A percentile compares a stretch with the other conserved stretches of the same genome.
Evolutionary conservation across 2,888 invertebrate genomes (phyloP).

Genomic region (Cataglyphis albicans): DNA sequence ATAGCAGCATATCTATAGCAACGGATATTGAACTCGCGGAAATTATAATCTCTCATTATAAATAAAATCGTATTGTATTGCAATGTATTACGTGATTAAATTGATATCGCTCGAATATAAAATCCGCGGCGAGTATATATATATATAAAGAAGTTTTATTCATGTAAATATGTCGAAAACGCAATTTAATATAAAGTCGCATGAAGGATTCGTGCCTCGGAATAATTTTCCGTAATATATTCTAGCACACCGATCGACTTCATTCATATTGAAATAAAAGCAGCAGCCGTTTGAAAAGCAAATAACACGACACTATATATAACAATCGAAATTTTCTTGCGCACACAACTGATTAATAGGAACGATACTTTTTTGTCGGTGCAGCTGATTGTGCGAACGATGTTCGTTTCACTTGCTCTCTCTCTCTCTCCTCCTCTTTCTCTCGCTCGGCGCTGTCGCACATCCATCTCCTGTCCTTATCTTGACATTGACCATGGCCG

Average conservation of each 20-base stretch:
- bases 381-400: constrained; percentile 28
- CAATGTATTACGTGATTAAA: background rate
- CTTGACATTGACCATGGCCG: constrained; percentile 79
- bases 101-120: background rate
- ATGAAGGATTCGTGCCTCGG: background rate
- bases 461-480: constrained; percentile 68
- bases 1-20: constrained; percentile 6
- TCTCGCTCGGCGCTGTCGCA: constrained; percentile 24
- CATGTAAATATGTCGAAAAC: background rate
- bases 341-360: constrained; percentile 8
- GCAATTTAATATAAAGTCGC: background rate
- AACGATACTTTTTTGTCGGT: background rate
- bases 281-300: background rate
- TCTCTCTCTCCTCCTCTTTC: constrained; percentile 4
- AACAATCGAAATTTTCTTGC: constrained; percentile 21
- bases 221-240: background rate
- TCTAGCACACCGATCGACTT: background rate
- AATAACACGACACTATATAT: background rate
- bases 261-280: constrained; percentile 16
- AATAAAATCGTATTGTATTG: background rate
- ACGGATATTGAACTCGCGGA: constrained; percentile 23
- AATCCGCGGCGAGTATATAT: background rate
- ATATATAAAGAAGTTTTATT: background rate
- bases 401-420: constrained; percentile 45
- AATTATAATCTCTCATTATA: constrained; percentile 12